Conservation (phyloP, 2,113 vertebrate genomes). For the Lagopus muta region DNA sequence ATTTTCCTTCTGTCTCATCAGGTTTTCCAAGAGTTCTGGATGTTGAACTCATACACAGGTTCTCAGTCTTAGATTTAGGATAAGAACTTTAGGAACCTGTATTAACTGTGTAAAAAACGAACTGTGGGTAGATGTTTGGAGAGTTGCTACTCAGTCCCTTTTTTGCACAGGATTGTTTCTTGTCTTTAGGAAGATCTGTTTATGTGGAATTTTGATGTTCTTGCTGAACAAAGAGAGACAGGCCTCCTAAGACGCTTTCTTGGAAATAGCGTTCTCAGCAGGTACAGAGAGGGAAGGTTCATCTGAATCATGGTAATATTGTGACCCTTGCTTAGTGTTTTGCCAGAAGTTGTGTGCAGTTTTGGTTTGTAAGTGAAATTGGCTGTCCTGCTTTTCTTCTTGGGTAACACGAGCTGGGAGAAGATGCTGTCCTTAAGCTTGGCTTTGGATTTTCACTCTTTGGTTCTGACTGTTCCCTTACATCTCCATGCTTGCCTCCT, state of each 20-base stretch:
- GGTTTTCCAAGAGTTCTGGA: not conserved
- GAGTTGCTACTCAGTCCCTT: not conserved
- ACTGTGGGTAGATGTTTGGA: not conserved
- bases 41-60: not conserved
- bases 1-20: not conserved
- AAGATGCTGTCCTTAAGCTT: not conserved
- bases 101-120: not conserved
- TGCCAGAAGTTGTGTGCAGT: not conserved
- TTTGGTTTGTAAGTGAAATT: not conserved
- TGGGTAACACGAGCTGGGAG: not conserved
- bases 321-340: not conserved
- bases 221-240: not conserved
- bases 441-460: not conserved
- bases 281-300: not conserved
- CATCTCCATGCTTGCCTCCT: not conserved
- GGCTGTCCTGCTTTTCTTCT: not conserved
- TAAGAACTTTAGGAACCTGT: not conserved
- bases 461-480: not conserved
- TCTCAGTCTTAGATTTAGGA: not conserved
- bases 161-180: not conserved
- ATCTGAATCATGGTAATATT: not conserved
- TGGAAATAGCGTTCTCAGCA: not conserved
- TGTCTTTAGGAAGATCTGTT: not conserved
- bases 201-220: not conserved
- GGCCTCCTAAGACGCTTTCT: not conserved